These are phyloP conservation scores for Proctacanthus coquilletti DNA, from an alignment of 1,140 invertebrate species.

Conservation along the genomic window DNA sequence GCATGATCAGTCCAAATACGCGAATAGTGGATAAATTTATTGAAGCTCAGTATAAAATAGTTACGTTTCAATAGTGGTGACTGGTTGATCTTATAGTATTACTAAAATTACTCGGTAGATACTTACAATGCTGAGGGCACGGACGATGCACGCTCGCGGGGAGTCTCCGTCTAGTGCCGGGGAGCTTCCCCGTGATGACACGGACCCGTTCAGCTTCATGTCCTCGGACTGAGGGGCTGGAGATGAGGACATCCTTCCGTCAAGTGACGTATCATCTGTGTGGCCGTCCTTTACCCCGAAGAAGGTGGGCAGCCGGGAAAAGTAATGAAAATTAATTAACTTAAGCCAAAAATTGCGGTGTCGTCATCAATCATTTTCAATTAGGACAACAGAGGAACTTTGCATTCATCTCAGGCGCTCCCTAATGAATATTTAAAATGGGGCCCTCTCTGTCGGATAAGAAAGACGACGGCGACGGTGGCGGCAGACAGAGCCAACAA, in stretches of 20 bases:
- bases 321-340: slow-evolving; percentile 3
- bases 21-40: too few species aligned
- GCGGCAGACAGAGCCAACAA: too few species aligned
- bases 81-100: too few species aligned
- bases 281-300: slow-evolving; percentile 4
- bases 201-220: slow-evolving; percentile 18
- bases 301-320: not conserved
- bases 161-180: slow-evolving; percentile 18
- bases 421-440: not conserved
- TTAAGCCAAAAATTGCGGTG: not conserved
- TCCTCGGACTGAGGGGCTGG: slow-evolving; percentile 20
- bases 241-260: slow-evolving; percentile 20
- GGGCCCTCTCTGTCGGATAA: too few species aligned
- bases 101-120: not conserved
- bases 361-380: slow-evolving; percentile 3
- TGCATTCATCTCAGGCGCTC: not conserved
- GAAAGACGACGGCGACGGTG: too few species aligned
- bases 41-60: too few species aligned
- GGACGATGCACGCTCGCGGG: slow-evolving; percentile 33
- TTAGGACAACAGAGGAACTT: not conserved
- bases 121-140: slow-evolving; percentile 40
- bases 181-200: slow-evolving; percentile 26
- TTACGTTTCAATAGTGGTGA: too few species aligned
- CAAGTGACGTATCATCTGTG: slow-evolving; percentile 20
- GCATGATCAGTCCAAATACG: too few species aligned